Conservation (phyloP, 2,113 vertebrate genomes). For the Nothoprocta pentlandii region DNA sequence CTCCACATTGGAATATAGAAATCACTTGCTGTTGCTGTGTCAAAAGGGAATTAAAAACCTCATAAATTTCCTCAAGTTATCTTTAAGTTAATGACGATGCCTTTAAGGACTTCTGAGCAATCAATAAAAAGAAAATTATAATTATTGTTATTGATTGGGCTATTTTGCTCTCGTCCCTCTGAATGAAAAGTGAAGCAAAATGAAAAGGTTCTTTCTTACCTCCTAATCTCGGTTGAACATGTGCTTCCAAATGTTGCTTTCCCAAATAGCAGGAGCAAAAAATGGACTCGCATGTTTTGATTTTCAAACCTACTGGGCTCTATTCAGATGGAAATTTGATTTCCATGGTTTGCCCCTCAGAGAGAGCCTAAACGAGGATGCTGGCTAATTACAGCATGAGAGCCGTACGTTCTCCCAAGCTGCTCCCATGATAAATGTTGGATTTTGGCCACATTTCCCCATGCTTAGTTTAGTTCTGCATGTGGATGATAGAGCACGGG, state of each 20-base stretch:
- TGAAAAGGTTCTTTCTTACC: conserved; percentile 49
- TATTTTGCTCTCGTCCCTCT: conserved; percentile 42
- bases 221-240: conserved; percentile 71
- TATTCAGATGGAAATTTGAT: conserved; percentile 76
- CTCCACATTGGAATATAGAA: conserved; percentile 6
- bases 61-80: conserved; percentile 56
- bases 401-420: conserved; percentile 51
- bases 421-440: conserved; percentile 9
- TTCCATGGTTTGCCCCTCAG: conserved; percentile 44
- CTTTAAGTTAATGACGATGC: conserved; percentile 62
- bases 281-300: conserved; percentile 47
- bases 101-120: conserved; percentile 54
- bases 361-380: neutral
- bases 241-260: conserved; percentile 56
- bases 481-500: neutral
- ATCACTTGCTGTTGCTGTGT: conserved; percentile 30
- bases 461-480: neutral
- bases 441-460: conserved; percentile 33
- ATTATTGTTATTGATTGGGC: conserved; percentile 72
- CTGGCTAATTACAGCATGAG: conserved; percentile 33
- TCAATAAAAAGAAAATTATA: conserved; percentile 72
- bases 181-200: conserved; percentile 61
- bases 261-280: conserved; percentile 32
- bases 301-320: conserved; percentile 53
- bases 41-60: conserved; percentile 45